Percentiles rank a stretch among this genome's conserved stretches.
These are phyloP conservation scores for Alcis repandata DNA, from an alignment of 2,888 invertebrate genomes.

Conservation along the genomic window DNA sequence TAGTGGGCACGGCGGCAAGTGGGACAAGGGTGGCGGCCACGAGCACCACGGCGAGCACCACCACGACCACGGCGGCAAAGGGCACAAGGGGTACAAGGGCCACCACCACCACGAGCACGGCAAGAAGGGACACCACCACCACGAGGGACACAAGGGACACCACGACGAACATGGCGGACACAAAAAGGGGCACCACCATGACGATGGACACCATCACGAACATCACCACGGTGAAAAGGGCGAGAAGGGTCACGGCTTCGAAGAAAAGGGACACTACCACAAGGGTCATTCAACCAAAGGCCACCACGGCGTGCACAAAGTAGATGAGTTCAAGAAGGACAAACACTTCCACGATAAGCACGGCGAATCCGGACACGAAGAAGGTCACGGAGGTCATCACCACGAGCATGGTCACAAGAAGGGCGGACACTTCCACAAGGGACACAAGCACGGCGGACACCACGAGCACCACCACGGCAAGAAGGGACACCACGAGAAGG, in stretches of 20 bases:
- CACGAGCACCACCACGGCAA: constrained; percentile 93
- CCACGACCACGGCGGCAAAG: constrained; percentile 88
- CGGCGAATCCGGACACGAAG: constrained; percentile 91
- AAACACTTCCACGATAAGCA: constrained; percentile 95
- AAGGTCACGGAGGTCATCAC: constrained; percentile 92
- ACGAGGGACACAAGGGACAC: constrained; percentile 87
- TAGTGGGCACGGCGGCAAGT: constrained; percentile 61
- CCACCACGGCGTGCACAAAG: constrained; percentile 93
- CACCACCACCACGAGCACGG: constrained; percentile 89
- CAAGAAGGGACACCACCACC: constrained; percentile 91
- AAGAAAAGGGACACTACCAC: constrained; percentile 89
- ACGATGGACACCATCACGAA: constrained; percentile 88
- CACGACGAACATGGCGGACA: constrained; percentile 87
- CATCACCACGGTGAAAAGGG: constrained; percentile 89
- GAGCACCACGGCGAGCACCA: constrained; percentile 89
- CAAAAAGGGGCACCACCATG: constrained; percentile 88
- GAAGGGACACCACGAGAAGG: constrained; percentile 93
- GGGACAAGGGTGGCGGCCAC: constrained; percentile 86
- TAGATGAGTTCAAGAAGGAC: constrained; percentile 94
- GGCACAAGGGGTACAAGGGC: constrained; percentile 90
- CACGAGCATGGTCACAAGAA: constrained; percentile 92
- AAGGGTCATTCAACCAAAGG: constrained; percentile 95
- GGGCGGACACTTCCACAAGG: constrained; percentile 92
- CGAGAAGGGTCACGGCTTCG: constrained; percentile 86
- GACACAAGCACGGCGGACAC: constrained; percentile 91